Conservation (phyloP, 2,113 vertebrate species). For the Athene noctua region DNA sequence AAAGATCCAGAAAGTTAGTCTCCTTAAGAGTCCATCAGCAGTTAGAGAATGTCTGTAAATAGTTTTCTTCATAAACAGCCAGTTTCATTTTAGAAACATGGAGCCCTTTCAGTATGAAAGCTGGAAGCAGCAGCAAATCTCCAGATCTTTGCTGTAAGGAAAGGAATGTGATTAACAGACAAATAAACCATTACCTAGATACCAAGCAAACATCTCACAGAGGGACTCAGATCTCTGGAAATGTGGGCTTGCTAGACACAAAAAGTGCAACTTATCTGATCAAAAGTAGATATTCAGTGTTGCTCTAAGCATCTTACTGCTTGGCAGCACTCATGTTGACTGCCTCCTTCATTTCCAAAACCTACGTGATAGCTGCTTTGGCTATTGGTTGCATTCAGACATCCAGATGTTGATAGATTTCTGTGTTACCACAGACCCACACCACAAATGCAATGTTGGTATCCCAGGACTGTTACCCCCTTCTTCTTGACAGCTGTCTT, state of each 20-base stretch:
- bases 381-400: background rate
- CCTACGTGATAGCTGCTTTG: background rate
- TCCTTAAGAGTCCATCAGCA: background rate
- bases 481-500: background rate
- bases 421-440: background rate
- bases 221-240: background rate
- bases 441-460: background rate
- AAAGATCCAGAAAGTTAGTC: background rate
- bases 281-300: background rate
- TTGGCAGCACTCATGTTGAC: background rate
- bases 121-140: background rate
- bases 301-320: background rate
- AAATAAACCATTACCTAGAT: background rate
- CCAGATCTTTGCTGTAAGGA: background rate
- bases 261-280: background rate
- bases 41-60: background rate
- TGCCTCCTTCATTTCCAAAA: background rate
- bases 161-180: background rate
- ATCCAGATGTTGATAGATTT: background rate
- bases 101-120: background rate
- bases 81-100: background rate
- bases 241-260: background rate
- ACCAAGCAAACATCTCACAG: background rate
- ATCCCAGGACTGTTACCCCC: background rate
- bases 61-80: background rate